Evolutionary conservation across 2,797 vertebrate species (phyloP).

Genomic region (Tragelaphus eurycerus): DNA sequence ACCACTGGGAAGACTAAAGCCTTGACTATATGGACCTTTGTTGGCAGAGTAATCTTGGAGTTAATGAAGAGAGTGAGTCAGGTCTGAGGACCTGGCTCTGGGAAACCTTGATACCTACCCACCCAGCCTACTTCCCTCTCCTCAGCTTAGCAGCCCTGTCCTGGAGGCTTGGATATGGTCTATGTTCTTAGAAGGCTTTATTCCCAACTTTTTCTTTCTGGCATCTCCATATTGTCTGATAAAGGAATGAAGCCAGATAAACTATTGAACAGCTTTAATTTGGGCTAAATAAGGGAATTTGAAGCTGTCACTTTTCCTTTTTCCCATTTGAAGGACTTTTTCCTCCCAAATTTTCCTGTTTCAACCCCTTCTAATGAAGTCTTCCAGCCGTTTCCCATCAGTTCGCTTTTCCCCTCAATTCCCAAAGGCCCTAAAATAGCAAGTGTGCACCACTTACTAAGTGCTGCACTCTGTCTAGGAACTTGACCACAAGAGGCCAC

Average conservation of each 20-base stretch:
- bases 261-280: neutral
- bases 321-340: slow-evolving; percentile 14
- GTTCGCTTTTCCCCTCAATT: neutral
- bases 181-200: neutral
- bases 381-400: neutral
- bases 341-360: neutral
- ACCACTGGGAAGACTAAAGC: neutral
- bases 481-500: neutral
- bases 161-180: neutral
- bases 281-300: neutral
- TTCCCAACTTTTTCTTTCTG: slow-evolving; percentile 1
- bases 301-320: slow-evolving; percentile 5
- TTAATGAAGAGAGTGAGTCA: neutral
- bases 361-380: neutral
- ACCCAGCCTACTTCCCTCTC: neutral
- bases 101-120: neutral
- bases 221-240: neutral
- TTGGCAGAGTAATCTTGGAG: neutral
- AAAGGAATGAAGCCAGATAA: neutral
- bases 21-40: neutral
- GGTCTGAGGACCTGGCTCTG: neutral
- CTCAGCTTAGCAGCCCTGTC: neutral
- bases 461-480: neutral
- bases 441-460: neutral
- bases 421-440: neutral